Percentiles rank a stretch among this genome's conserved stretches.
These are phyloP conservation scores for Lutjanus erythropterus DNA, from an alignment of 2,113 vertebrate species.

Conservation along the genomic window DNA sequence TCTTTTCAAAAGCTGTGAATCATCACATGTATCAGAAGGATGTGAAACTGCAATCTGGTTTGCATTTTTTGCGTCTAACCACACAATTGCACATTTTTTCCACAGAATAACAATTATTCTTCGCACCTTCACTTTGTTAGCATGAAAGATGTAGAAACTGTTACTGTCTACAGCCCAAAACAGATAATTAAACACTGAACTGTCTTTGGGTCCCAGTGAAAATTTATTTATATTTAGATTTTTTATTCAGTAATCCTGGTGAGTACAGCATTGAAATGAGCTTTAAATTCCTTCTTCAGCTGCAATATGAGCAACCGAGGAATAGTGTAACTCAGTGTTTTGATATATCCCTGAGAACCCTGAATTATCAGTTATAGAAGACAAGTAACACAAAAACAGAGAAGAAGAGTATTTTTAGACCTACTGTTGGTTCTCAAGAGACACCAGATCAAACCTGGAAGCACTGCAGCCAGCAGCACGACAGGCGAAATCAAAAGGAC, in stretches of 20 bases:
- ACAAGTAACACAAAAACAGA: not conserved
- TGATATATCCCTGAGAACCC: not conserved
- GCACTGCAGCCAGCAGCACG: conserved; percentile 24
- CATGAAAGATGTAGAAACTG: not conserved
- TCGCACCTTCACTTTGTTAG: not conserved
- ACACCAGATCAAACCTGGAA: conserved; percentile 50
- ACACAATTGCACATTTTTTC: conserved; percentile 63
- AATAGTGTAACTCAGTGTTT: not conserved
- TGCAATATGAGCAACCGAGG: not conserved
- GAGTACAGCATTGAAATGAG: not conserved
- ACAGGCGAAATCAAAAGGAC: conserved; percentile 46
- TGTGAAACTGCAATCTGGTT: conserved; percentile 70
- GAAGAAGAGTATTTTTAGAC: not conserved
- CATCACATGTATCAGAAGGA: conserved; percentile 64
- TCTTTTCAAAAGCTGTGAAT: conserved; percentile 60
- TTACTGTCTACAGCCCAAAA: not conserved
- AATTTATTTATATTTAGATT: not conserved
- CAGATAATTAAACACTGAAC: not conserved
- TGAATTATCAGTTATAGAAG: not conserved
- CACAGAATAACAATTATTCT: conserved; percentile 46
- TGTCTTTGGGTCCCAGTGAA: not conserved
- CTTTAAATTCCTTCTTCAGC: not conserved
- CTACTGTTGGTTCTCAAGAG: conserved; percentile 54
- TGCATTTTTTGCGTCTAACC: conserved; percentile 66
- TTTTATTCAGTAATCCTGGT: not conserved